Evolutionary conservation across 2,888 invertebrate genomes (phyloP).

Genomic region (Latrodectus hesperus): DNA sequence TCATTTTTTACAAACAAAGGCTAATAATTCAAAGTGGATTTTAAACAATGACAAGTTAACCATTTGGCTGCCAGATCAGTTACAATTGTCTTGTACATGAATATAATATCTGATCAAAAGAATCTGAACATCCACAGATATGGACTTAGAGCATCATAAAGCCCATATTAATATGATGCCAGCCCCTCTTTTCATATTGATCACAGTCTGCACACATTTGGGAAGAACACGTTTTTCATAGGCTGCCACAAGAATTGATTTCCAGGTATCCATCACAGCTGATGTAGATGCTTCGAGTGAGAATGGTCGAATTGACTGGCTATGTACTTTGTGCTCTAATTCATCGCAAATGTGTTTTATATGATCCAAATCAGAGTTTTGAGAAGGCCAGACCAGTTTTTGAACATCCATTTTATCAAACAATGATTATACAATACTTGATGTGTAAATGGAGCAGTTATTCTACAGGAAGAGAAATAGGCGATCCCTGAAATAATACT

Average conservation of each 20-base stretch:
- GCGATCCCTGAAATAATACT: neutral
- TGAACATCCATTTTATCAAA: neutral
- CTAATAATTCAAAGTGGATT: too few relatives aligned
- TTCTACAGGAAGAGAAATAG: neutral
- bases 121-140: neutral
- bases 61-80: too few relatives aligned
- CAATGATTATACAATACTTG: neutral
- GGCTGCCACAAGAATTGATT: neutral
- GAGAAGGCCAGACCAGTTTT: neutral
- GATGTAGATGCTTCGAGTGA: neutral
- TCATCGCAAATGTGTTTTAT: neutral
- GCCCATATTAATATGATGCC: conserved; percentile 9
- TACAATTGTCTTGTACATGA: too few relatives aligned
- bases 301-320: neutral
- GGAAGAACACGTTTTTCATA: neutral
- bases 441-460: neutral
- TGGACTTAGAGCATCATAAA: neutral
- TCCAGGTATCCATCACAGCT: conserved; percentile 1
- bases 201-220: conserved; percentile 4
- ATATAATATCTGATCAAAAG: neutral
- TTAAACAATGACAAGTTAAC: too few relatives aligned
- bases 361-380: neutral
- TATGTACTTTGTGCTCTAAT: neutral
- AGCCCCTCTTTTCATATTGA: neutral
- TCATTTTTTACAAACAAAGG: too few relatives aligned